A percentile compares a stretch with the other conserved stretches of the same genome.
These are phyloP conservation scores for Neotoxoptera formosana DNA, from an alignment of 1,140 invertebrate species.

Conservation along the genomic window DNA sequence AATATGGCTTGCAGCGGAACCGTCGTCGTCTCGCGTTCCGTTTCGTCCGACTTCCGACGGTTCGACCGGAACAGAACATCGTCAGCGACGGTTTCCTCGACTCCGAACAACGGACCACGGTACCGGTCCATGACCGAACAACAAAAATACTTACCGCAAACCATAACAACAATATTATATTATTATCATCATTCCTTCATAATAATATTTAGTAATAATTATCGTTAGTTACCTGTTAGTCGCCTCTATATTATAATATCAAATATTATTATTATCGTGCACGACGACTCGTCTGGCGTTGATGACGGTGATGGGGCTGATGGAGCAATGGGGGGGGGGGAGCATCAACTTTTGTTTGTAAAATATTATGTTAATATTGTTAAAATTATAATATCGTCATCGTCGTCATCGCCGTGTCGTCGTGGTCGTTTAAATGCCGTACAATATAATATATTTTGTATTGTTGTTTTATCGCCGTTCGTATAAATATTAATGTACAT, in stretches of 20 bases:
- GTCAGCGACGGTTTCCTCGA: not conserved
- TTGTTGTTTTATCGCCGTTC: not conserved
- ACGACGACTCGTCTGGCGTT: not conserved
- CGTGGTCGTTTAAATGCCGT: not conserved
- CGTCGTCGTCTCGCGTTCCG: not conserved
- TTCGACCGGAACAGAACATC: not conserved
- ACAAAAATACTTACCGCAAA: not conserved
- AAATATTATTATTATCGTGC: not conserved
- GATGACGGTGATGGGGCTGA: not conserved
- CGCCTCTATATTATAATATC: not conserved
- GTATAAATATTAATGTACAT: slow-evolving; percentile 2
- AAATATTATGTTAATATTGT: not conserved
- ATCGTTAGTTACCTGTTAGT: not conserved
- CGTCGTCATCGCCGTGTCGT: not conserved
- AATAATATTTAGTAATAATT: slow-evolving; percentile 15
- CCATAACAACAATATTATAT: not conserved
- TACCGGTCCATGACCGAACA: not conserved
- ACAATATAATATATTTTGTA: slow-evolving; percentile 7
- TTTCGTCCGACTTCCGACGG: not conserved
- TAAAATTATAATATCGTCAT: not conserved
- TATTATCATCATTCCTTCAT: not conserved
- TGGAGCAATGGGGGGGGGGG: not conserved
- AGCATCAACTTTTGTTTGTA: not conserved
- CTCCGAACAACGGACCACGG: not conserved
- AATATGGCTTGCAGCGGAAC: not conserved